Evolutionary conservation across 2,113 vertebrate genomes (phyloP).

Genomic region (Alethe diademata): DNA sequence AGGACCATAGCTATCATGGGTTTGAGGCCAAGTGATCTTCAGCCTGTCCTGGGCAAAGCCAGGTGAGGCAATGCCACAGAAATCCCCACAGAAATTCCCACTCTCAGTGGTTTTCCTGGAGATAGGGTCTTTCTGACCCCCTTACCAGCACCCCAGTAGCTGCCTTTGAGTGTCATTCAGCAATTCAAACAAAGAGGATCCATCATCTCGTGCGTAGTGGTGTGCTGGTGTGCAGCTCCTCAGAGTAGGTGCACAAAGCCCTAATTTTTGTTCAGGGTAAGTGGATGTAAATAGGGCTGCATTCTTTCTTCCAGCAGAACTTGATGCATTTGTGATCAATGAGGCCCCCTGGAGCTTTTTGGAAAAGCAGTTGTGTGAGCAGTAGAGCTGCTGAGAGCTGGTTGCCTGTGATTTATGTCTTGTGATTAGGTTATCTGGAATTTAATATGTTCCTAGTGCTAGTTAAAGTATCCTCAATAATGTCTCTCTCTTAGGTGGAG

Average conservation of each 20-base stretch:
- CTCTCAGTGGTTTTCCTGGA: neutral
- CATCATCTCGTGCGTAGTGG: neutral
- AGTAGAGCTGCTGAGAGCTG: conserved; percentile 14
- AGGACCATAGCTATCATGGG: accelerated
- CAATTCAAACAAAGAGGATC: neutral
- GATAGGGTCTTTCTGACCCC: neutral
- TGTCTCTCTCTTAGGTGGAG: neutral
- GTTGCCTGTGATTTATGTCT: conserved; percentile 37
- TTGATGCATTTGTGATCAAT: neutral
- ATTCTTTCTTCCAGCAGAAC: neutral
- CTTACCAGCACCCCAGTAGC: neutral
- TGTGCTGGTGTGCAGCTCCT: neutral
- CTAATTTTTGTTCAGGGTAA: neutral
- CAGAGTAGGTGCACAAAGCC: neutral
- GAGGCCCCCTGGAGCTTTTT: conserved; percentile 18
- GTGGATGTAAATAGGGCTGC: neutral
- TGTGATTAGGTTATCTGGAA: conserved; percentile 24
- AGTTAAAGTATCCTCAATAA: conserved; percentile 24
- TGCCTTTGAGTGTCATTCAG: neutral
- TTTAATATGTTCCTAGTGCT: conserved; percentile 47
- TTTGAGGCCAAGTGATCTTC: neutral
- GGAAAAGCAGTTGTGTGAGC: conserved; percentile 19
- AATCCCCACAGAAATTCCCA: neutral
- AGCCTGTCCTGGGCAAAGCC: accelerated
- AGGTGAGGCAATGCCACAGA: neutral